Evolutionary conservation across 92 coral and sea anemone species (phyloP), one percentile per base, ranked within the genome.

Genomic region (Zoanthus solanderi): DNA sequence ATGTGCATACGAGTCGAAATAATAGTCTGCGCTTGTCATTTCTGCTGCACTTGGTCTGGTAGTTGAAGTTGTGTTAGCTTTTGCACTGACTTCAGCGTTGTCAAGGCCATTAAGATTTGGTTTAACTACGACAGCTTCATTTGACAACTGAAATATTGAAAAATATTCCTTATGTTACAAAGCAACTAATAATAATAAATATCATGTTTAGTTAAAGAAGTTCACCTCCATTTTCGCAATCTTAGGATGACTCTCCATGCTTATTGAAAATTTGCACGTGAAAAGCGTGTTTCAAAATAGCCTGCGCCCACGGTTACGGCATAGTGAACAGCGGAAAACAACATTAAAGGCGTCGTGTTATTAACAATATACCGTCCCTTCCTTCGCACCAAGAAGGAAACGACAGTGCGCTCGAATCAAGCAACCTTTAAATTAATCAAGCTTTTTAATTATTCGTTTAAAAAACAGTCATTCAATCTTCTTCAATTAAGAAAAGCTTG

Each of bases 11-110:
- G 99, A 96, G 83, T 96, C 99, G 79, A 96, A 96, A 89, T 96
- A 96, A 78, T 96, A 96, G 79, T 96, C 99, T 14, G 99, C 99
- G 53, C 99, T 96, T 10, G 99, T 96, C 99, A 96, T 96, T 72
- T 96, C 95, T 4, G 95, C 83, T 8, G 95, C 97, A 37, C 75
- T 30, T 45, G 93, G 95, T 23, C 84, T 14, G 54, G 91, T 92
- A 31, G 76, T 53, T 16, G 89, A 42, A 9, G 83, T 89, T 12
- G 45, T 29, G 8, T 67, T 78, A 42, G 67, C 75, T 23, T 42
- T 79, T 9, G 57, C 50, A 45, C 54, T 44, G 18, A 31, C 50
- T 83, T 69, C 15, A 28, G 17, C 34, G 18, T 71, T 82, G 48
- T 91, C 92, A 11, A 89, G 89, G 76, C 85, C 87, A 32, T 87